Percentiles rank a stretch among this genome's conserved stretches.
These are phyloP conservation scores for Grammomys surdaster DNA, from an alignment of 2,113 vertebrate genomes.

Conservation along the genomic window DNA sequence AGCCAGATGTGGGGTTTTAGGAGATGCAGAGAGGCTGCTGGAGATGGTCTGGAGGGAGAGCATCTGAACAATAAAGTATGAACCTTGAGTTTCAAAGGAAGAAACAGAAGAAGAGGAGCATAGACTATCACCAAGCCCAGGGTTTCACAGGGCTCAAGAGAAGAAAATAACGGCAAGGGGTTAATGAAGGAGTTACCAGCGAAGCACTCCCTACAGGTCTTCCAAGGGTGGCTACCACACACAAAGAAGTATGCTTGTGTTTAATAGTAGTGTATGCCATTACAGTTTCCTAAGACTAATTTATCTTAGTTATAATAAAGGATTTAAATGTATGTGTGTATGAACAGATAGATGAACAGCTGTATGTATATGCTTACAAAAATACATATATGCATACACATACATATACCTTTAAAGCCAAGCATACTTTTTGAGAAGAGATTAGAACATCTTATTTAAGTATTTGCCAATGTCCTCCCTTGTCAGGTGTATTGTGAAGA, in stretches of 20 bases:
- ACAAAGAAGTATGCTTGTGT: conserved; percentile 15
- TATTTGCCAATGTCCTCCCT: conserved; percentile 64
- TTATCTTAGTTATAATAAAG: conserved; percentile 48
- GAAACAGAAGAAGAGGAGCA: neutral
- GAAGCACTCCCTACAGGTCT: neutral
- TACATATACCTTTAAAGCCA: conserved; percentile 1
- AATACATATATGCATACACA: neutral
- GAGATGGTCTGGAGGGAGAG: neutral
- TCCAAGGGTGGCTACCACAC: neutral
- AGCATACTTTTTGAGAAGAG: conserved; percentile 48
- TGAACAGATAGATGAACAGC: no score
- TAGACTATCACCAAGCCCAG: neutral
- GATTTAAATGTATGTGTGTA: neutral
- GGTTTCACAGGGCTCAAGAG: neutral
- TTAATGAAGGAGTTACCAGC: neutral
- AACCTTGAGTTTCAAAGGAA: neutral
- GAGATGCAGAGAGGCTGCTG: neutral
- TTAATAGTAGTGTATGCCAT: conserved; percentile 53
- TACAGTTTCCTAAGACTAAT: conserved; percentile 47
- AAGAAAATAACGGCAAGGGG: neutral
- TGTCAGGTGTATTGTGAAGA: conserved; percentile 98
- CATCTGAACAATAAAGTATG: neutral
- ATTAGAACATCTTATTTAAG: conserved; percentile 63
- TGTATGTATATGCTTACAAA: neutral
- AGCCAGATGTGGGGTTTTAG: neutral